Percentiles rank a stretch among this genome's conserved stretches.
phyloP scores from a whole-genome alignment of 2,113 vertebrate species.

The Fukomys damarensis region DNA sequence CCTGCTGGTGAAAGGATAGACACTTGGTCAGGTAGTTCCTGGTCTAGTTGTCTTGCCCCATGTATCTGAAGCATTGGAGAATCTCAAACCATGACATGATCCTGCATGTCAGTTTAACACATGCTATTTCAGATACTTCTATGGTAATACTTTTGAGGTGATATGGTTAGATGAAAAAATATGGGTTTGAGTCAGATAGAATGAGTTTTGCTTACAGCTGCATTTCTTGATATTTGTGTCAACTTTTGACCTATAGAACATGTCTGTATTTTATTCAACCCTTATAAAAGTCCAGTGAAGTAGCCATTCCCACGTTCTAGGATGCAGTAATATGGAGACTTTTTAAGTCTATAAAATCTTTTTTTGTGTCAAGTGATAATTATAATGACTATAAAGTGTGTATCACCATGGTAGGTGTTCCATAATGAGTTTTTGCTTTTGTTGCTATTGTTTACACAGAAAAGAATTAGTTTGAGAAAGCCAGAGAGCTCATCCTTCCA shows the following conservation, averaged over 20 bases:
- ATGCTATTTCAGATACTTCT: not conserved
- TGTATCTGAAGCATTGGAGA: not conserved
- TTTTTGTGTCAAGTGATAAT: not conserved
- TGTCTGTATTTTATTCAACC: not conserved
- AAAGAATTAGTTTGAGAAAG: not conserved
- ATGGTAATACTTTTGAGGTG: not conserved
- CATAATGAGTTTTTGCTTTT: not conserved
- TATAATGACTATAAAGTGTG: not conserved
- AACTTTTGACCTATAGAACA: not conserved
- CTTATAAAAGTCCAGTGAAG: not conserved
- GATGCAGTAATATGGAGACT: not conserved
- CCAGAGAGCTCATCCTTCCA: not conserved
- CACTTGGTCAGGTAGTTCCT: not conserved
- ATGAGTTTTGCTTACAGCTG: not conserved
- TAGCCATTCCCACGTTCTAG: not conserved
- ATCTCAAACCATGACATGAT: not conserved
- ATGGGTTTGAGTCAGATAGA: not conserved
- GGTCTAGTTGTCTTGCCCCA: not conserved
- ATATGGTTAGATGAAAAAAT: not conserved
- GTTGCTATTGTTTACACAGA: not conserved
- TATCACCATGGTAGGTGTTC: not conserved
- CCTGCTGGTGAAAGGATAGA: not conserved
- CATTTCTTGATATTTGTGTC: not conserved
- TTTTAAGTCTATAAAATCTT: slow-evolving; percentile 17
- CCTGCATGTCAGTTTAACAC: not conserved